Base-by-base conservation (phyloP, 2,113 vertebrate genomes). In the Lampris megalopsis region DNA sequence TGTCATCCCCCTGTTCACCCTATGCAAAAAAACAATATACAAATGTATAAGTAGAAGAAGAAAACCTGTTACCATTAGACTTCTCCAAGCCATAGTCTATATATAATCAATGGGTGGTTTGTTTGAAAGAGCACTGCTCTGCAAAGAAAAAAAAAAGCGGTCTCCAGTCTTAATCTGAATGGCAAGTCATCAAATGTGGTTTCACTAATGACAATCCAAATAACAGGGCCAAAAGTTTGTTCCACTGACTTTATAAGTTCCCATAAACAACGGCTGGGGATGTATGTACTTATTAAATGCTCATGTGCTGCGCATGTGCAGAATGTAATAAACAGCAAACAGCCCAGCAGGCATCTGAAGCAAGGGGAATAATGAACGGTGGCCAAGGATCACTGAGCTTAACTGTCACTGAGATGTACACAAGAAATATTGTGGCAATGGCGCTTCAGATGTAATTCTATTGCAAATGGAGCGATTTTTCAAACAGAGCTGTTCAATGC, bases 1-100 rank as follows among this genome's bases (percentile, higher is more conserved):
- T 93, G 0, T 99, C 97, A 52, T 99, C 98, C 0, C 98, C 98
- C 80, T 96, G 96, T 84, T 96, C 96, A 73, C 98, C 98, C 98
- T 99, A 90, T 24, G 24, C 24, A 59, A 82, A 68, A 9, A 84
- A 89, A 37, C 47, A 48, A 62, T 3, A 48, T 0, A 7, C 7
- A 37, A 43, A 24, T 45, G 42, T 7, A 3, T 40, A 6, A 60
- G 6, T 24, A 65, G 6, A 10, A 71, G 77, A 9, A 60, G 35
- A 73, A 42, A n/a, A 61, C 36, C 38, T 71, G 24, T 52, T 0
- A 0, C 38, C 50, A 58, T 85, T 57, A 71, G 40, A 6, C 35
- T 37, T 73, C 64, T 42, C n/a, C n/a, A 57, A 84, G 38, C 68
- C 61, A 67, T 6, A 0, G 47, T 73, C 53, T 70, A 52, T 63